phyloP scores from a whole-genome alignment of 2,888 invertebrate genomes.

The Willowsia nigromaculata region DNA sequence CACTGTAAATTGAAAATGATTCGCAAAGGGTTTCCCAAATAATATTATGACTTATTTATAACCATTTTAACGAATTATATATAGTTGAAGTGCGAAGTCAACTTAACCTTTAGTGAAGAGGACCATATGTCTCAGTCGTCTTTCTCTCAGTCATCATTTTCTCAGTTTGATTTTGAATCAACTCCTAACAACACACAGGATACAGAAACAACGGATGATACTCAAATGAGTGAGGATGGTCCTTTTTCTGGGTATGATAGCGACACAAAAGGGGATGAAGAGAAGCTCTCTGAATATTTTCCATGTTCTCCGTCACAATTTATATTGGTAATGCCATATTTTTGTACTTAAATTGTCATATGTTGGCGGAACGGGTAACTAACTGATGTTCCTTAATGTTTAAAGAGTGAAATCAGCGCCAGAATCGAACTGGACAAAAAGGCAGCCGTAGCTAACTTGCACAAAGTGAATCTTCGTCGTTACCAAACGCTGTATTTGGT shows the following conservation, averaged over 20 bases:
- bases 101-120: not conserved
- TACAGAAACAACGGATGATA: not conserved
- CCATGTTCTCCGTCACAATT: not conserved
- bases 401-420: conserved; percentile 72
- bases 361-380: not conserved
- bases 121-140: not conserved
- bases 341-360: not conserved
- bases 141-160: not conserved
- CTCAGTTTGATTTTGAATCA: not conserved
- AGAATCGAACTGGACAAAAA: conserved; percentile 69
- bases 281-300: not conserved
- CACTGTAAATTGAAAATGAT: too few relatives aligned
- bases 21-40: too few relatives aligned
- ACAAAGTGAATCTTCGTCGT: conserved; percentile 71
- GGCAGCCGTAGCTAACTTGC: conserved; percentile 68
- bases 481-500: conserved; percentile 67
- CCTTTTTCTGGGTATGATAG: not conserved
- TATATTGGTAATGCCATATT: not conserved
- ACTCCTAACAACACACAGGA: not conserved
- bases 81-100: too few relatives aligned
- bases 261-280: not conserved
- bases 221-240: not conserved
- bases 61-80: too few relatives aligned
- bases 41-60: too few relatives aligned
- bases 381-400: not conserved